phyloP scores from a whole-genome alignment of 2,888 invertebrate genomes.

The Parasteatoda lunata region DNA sequence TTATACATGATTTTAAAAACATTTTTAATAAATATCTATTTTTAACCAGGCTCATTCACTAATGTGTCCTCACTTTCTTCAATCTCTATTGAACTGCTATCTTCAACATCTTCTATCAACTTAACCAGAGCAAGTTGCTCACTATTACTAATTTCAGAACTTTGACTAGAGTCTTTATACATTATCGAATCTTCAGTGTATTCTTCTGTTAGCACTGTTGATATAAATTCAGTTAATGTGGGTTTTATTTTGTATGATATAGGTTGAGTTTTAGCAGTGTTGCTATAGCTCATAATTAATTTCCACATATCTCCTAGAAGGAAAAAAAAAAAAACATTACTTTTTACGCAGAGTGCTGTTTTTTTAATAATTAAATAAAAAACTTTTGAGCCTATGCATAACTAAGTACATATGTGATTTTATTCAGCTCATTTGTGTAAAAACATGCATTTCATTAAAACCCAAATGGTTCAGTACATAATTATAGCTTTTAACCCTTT shows the following conservation, averaged over 20 bases:
- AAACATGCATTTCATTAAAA: too few relatives aligned
- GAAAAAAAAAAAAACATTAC: neutral
- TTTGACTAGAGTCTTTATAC: too few relatives aligned
- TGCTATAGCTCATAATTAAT: conserved; percentile 17
- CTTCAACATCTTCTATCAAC: conserved; percentile 27
- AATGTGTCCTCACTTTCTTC: conserved; percentile 6
- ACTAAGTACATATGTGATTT: too few relatives aligned
- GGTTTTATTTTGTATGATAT: neutral
- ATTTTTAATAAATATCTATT: neutral
- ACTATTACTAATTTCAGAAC: conserved; percentile 31
- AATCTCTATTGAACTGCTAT: conserved; percentile 25
- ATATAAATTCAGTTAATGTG: conserved; percentile 12
- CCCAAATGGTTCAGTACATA: too few relatives aligned
- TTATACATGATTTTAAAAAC: neutral
- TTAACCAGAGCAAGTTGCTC: conserved; percentile 17
- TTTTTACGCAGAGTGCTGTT: neutral
- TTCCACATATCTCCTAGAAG: conserved; percentile 53
- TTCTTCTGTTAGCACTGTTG: neutral
- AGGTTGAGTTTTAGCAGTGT: neutral
- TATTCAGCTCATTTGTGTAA: too few relatives aligned
- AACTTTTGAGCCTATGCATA: too few relatives aligned
- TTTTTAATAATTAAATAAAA: too few relatives aligned
- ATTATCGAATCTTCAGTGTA: conserved; percentile 14
- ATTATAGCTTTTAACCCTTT: too few relatives aligned
- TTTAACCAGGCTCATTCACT: conserved; percentile 2